Percentiles rank a stretch among this genome's conserved stretches.
These are phyloP conservation scores for Cheilosia impressa DNA, from an alignment of 2,888 invertebrate species.

Conservation along the genomic window DNA sequence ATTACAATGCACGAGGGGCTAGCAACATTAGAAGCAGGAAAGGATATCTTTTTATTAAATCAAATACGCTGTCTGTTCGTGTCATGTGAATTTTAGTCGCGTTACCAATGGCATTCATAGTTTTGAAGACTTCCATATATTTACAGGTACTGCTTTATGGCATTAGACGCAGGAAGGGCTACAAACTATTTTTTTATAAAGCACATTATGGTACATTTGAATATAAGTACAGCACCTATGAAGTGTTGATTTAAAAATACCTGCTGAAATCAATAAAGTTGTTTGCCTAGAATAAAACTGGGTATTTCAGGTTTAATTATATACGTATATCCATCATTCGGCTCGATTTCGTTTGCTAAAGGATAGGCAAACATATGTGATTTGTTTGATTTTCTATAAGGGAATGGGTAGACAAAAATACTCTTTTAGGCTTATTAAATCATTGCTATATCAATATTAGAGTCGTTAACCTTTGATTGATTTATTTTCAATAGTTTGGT, in stretches of 20 bases:
- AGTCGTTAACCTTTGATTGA: too few relatives aligned
- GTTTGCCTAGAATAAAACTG: background rate
- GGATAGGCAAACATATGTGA: too few relatives aligned
- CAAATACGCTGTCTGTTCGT: constrained; percentile 39
- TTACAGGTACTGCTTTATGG: background rate
- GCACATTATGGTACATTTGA: too few relatives aligned
- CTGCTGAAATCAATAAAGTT: constrained; percentile 24
- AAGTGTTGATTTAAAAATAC: constrained; percentile 45
- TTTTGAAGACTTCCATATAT: constrained; percentile 11
- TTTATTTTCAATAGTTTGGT: too few relatives aligned
- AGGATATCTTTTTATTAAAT: constrained; percentile 47
- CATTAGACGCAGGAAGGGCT: background rate
- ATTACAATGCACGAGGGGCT: constrained; percentile 54
- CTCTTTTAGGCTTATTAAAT: too few relatives aligned
- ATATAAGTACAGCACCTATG: too few relatives aligned
- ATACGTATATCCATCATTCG: too few relatives aligned
- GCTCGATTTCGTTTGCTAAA: too few relatives aligned
- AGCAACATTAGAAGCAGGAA: constrained; percentile 11
- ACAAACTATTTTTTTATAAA: background rate
- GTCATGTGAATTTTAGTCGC: constrained; percentile 32
- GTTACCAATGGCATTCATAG: constrained; percentile 30
- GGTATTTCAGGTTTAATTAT: too few relatives aligned
- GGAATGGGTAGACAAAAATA: too few relatives aligned
- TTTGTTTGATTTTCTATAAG: too few relatives aligned
- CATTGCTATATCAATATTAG: too few relatives aligned